Evolutionary conservation across 2,888 invertebrate genomes (phyloP), one percentile per base, ranked within the genome.

Genomic region (Pachydiplax longipennis): DNA sequence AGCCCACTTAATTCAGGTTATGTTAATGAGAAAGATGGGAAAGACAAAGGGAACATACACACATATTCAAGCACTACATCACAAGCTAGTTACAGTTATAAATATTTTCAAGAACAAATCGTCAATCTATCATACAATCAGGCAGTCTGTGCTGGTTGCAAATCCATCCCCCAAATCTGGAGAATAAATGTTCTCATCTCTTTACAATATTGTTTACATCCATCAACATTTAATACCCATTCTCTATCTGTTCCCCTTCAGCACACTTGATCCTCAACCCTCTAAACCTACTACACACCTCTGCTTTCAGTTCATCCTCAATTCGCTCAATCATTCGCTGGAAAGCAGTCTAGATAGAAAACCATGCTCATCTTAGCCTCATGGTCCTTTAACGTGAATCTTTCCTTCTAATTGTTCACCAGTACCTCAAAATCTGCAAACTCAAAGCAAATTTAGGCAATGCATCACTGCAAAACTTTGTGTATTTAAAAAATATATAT

Each of bases 71-170:
- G 87, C 87, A 18, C 87, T 87, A 87, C 65, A 87, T 35, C 53
- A 61, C 87, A 87, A 87, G 87, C 87, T 87, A 87, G 65, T 87
- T 65, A 87, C 87, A 87, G 87, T 61, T 87, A 87, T 65, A 87
- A 87, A 87, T 87, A 87, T 87, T 87, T 87, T 61, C 61, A 87
- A 37, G 87, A 87, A 87, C 87, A 87, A 87, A 87, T 87, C 87
- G 61, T 87, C 91, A 91, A 82, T 91, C 91, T 91, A 91, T 91
- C 91, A 65, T 91, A 91, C 91, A 91, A 91, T 73, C 91, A 91
- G 91, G 91, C 91, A 91, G 91, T 91, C 91, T 65, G 81, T 81
- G 91, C 91, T 91, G 91, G 91, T 91, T 82, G 83, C 91, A 44
- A 83, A 83, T 80, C 91, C 91, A 65, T 81, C 91, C 65, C 65